Evolutionary conservation across 2,113 vertebrate genomes (phyloP), one percentile per base, ranked within the genome.

Genomic region (Marcusenius ussheri): DNA sequence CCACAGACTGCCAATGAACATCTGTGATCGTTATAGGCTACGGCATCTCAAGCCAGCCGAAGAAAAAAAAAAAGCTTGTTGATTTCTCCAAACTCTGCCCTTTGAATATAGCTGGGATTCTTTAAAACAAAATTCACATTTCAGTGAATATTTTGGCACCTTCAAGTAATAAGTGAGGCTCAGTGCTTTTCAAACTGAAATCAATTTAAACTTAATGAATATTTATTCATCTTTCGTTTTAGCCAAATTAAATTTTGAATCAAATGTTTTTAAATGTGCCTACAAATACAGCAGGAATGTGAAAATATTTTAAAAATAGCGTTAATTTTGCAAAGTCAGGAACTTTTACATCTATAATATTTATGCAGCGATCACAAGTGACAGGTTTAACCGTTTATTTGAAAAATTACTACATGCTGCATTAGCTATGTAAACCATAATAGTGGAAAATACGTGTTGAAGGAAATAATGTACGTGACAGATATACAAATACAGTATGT

Each of bases 161-260:
- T n/a, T 49, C 45, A 86, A 46, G 46, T 86, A 49, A 49, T 86
- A 50, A 49, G 83, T 24, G 27, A 50, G 45, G 47, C 46, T 50
- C 74, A 50, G 53, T 47, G 80, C 47, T 83, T 88, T 83, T 35
- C 24, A 66, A 80, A 62, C 53, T 85, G 50, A 51, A 80, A 85
- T 89, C 53, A 90, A 51, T 90, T 51, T 85, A 83, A 49, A 50
- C 31, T 85, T 90, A 89, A 85, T 88, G 53, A 77, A 58, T 84
- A 84, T 88, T 88, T 77, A 85, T 88, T 87, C 47, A 80, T 39
- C 10, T 42, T 80, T 80, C 74, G 17, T 80, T 80, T 39, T 80
- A 80, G 31, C 35, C 35, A 42, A 39, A 42, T 80, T 42, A 19
- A 35, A 19, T 80, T 80, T 80, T 0, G 1, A 86, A 27, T n/a